Percentiles rank a stretch among this genome's conserved stretches.
These are phyloP conservation scores for Lumbricus terrestris DNA, from an alignment of 2,888 invertebrate species.

Conservation along the genomic window DNA sequence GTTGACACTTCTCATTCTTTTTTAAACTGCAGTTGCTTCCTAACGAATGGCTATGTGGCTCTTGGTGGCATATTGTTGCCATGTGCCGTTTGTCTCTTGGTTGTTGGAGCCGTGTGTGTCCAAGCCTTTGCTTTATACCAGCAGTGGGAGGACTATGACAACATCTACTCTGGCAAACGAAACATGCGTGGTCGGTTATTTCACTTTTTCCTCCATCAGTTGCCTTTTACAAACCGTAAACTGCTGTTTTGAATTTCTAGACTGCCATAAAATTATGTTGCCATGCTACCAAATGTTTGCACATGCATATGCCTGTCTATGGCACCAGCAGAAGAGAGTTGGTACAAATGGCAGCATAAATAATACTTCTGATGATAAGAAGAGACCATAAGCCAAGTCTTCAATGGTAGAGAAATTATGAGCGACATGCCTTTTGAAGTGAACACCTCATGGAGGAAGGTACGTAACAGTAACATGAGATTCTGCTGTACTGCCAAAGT, in stretches of 20 bases:
- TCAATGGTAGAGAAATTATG: not conserved
- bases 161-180: constrained; percentile 52
- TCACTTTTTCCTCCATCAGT: not conserved
- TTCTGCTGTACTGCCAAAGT: not conserved
- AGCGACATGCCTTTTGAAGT: not conserved
- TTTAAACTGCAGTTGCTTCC: constrained; percentile 49
- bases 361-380: not conserved
- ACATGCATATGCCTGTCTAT: not conserved
- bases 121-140: constrained; percentile 53
- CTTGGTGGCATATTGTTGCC: constrained; percentile 52
- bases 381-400: not conserved
- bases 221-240: not conserved
- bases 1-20: not conserved
- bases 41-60: constrained; percentile 50
- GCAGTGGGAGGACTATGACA: constrained; percentile 57
- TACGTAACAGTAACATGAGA: not conserved
- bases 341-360: not conserved
- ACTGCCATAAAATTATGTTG: not conserved
- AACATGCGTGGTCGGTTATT: constrained; percentile 49
- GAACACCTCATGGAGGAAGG: not conserved
- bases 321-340: not conserved
- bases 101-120: constrained; percentile 50
- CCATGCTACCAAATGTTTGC: not conserved
- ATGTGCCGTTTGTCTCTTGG: constrained; percentile 47
- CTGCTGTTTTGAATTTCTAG: not conserved